phyloP scores from a whole-genome alignment of 2,113 vertebrate genomes.

The Euleptes europaea region DNA sequence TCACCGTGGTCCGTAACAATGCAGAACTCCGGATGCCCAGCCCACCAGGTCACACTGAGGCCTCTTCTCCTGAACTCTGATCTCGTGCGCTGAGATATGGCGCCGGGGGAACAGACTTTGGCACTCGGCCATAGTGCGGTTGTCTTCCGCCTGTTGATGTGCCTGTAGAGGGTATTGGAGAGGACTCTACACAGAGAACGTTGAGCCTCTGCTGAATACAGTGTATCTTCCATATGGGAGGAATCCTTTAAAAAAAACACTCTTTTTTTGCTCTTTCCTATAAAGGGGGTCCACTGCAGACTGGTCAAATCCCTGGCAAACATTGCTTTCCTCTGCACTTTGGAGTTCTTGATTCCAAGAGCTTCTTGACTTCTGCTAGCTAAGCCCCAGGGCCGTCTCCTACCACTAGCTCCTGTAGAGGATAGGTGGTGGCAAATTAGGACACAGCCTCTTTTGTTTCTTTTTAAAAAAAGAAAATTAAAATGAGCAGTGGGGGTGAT shows the following conservation, averaged over 20 bases:
- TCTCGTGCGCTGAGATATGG: background rate
- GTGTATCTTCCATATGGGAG: background rate
- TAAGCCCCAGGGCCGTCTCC: background rate
- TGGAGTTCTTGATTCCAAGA: background rate
- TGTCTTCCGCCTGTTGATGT: background rate
- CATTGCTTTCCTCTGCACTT: background rate
- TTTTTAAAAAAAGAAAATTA: background rate
- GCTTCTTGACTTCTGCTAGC: background rate
- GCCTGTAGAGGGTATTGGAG: background rate
- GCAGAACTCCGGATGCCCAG: constrained; percentile 78
- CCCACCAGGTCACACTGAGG: constrained; percentile 40
- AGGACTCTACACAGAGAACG: background rate
- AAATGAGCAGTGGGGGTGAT: background rate
- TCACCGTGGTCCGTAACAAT: constrained; percentile 84
- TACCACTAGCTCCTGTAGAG: background rate
- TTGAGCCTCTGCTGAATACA: background rate
- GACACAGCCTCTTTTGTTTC: background rate
- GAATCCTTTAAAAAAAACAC: background rate
- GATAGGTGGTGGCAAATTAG: background rate
- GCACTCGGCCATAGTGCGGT: background rate
- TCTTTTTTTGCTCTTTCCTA: background rate
- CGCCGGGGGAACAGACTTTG: background rate
- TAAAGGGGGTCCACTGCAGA: background rate
- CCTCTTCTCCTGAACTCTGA: constrained; percentile 63
- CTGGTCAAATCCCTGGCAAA: background rate